Conservation (phyloP, 2,797 vertebrate species). For the Setipinna tenuifilis region DNA sequence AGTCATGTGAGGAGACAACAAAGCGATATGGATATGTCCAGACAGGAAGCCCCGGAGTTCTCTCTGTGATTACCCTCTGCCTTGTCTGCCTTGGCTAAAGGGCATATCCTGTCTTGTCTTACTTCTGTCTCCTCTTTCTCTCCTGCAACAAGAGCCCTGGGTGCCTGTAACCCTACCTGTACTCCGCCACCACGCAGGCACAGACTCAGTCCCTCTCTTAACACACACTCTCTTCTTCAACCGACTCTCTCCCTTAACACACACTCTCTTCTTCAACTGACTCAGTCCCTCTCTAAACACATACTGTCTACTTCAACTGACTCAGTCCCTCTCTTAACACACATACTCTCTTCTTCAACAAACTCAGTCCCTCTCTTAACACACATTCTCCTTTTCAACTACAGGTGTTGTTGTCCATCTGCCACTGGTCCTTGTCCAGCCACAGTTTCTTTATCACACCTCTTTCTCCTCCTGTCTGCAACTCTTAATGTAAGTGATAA, state of each 20-base stretch:
- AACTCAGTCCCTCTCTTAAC: constrained; percentile 16
- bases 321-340: background rate
- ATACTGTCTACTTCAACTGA: background rate
- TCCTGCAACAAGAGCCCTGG: background rate
- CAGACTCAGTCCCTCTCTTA: background rate
- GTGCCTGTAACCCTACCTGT: background rate
- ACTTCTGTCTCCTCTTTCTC: background rate
- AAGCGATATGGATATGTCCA: background rate
- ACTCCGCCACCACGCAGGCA: background rate
- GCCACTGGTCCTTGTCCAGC: constrained; percentile 8
- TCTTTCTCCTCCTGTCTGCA: background rate
- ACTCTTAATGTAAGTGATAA: background rate
- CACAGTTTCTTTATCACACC: background rate
- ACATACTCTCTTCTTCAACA: background rate
- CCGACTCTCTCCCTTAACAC: background rate
- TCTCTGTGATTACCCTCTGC: background rate
- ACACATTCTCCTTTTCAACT: constrained; percentile 23
- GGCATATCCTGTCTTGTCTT: constrained; percentile 22
- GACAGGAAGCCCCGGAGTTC: background rate
- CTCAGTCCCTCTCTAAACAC: background rate
- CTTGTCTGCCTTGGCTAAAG: background rate
- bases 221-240: background rate
- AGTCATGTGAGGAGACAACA: background rate
- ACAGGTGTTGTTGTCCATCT: constrained; percentile 23
- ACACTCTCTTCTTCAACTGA: background rate